A percentile compares a stretch with the other conserved stretches of the same genome.
These are phyloP conservation scores for Tiaroga cobitis DNA, from an alignment of 2,797 vertebrate species.

Conservation along the genomic window DNA sequence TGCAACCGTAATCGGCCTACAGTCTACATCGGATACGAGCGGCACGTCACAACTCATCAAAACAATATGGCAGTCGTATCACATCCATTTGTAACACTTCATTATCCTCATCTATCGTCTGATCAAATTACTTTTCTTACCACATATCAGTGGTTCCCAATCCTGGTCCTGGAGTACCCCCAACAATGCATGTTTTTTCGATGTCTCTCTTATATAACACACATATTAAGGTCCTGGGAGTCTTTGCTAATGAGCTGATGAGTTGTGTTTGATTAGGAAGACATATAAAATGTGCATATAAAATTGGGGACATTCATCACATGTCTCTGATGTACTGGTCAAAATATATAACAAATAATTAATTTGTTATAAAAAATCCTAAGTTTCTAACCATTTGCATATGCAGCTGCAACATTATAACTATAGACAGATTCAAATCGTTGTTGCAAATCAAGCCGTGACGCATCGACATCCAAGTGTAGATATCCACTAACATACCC, in stretches of 20 bases:
- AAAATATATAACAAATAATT: not conserved
- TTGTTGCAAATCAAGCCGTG: not conserved
- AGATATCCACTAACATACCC: not conserved
- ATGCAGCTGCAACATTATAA: not conserved
- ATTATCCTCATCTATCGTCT: not conserved
- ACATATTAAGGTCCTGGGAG: no score
- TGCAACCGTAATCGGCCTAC: not conserved
- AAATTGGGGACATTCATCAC: no score
- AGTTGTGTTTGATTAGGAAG: no score
- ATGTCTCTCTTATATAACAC: no score
- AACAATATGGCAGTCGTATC: not conserved
- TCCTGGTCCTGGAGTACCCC: no score
- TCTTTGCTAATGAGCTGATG: no score
- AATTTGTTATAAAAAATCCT: no score
- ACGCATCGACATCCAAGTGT: not conserved
- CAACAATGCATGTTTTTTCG: no score
- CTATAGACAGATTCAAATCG: not conserved
- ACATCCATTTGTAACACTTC: not conserved
- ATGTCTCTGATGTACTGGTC: not conserved
- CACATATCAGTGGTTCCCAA: no score
- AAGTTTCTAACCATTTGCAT: not conserved
- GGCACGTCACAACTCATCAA: not conserved
- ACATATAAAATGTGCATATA: no score
- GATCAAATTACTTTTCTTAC: not conserved
- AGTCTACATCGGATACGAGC: not conserved